Evolutionary conservation across 2,113 vertebrate genomes (phyloP).

Genomic region (Limanda limanda): DNA sequence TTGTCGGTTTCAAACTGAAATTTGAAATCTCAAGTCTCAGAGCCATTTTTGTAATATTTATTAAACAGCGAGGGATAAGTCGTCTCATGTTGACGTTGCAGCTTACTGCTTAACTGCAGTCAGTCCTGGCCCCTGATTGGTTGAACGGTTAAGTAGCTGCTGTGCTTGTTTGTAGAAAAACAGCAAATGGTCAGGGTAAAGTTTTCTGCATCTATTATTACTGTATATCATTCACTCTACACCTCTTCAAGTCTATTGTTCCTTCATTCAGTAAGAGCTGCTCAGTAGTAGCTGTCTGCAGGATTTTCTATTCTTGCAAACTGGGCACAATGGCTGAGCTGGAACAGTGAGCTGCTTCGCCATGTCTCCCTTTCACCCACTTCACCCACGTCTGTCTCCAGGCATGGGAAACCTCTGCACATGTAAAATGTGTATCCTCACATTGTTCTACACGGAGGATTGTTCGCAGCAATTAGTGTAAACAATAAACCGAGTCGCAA

Average conservation of each 20-base stretch:
- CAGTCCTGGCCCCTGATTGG: too few species aligned
- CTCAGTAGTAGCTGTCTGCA: not conserved
- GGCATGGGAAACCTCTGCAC: conserved; percentile 48
- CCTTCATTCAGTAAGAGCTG: conserved; percentile 5
- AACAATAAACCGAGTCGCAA: conserved; percentile 66
- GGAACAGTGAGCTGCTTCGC: conserved; percentile 11
- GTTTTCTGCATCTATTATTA: not conserved
- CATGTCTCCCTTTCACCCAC: conserved; percentile 47
- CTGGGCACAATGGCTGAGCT: conserved; percentile 27
- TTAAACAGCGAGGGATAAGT: too few species aligned
- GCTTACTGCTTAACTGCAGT: too few species aligned
- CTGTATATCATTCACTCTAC: not conserved
- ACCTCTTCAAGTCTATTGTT: conserved; percentile 26
- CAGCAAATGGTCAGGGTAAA: not conserved
- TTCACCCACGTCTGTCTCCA: conserved; percentile 46
- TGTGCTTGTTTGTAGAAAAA: not conserved
- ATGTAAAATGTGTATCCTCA: conserved; percentile 68
- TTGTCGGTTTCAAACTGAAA: too few species aligned
- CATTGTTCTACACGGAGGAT: conserved; percentile 68
- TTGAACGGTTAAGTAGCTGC: too few species aligned
- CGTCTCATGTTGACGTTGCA: too few species aligned
- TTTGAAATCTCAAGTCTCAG: too few species aligned
- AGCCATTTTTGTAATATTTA: too few species aligned
- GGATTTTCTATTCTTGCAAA: conserved; percentile 22
- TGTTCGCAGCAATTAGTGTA: conserved; percentile 51